Evolutionary conservation across 2,888 invertebrate genomes (phyloP), one percentile per base, ranked within the genome.

Genomic region (Hedya salicella): DNA sequence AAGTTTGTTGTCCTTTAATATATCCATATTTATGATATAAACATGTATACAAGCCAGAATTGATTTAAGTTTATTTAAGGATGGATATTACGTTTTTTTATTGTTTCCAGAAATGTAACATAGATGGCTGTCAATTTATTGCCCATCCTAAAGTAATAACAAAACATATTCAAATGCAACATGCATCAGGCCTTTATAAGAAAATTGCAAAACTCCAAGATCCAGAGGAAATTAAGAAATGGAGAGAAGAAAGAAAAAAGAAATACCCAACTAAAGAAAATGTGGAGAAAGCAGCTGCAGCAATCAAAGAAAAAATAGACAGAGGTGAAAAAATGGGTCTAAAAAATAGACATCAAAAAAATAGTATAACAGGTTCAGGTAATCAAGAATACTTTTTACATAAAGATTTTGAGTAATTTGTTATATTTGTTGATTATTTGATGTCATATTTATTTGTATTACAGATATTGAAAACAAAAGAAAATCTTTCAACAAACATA

Each of bases 151-250:
- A 95, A 82, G 93, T 97, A 1, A 94, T 98, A 13, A 95, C 95
- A 68, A 95, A 95, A 73, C 98, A 98, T 80, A 94, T 97, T 72
- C 93, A 94, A 81, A 95, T 96, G 93, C 96, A 97, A 87, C 98
- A 98, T 85, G 93, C 94, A 5, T 95, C 95, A n/a, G 98, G 97
- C 0, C 85, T 98, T 16, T 98, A 95, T 77, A 94, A 95, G 60
- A 95, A 95, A 84, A 95, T 98, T 68, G 94, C 95, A 72, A 95
- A 95, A 72, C 78, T 96, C 5, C 94, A 95, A 69, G 95, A 96
- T 4, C 95, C 96, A 0, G 97, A 97, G 81, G 97, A 97, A 71
- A 95, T 98, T 67, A 90, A 94, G 36, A 96, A 96, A 82, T 98
- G 98, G 98, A 94, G 95, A 71, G 94, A 94, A 57, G 97, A 98